phyloP scores from a whole-genome alignment of 2,113 vertebrate genomes.

The Oostethus manadensis region DNA sequence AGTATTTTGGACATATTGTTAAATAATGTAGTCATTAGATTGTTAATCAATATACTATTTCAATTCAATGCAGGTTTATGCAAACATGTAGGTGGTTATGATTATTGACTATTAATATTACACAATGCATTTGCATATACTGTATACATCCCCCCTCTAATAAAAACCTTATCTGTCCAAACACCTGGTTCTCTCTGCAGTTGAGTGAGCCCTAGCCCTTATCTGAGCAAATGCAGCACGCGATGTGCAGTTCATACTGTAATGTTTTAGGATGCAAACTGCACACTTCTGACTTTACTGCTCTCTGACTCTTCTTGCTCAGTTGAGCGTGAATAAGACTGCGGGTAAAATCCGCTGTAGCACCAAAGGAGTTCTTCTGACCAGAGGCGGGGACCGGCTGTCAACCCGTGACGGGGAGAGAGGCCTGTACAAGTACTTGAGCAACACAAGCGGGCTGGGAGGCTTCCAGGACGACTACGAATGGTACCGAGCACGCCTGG shows the following conservation, averaged over 20 bases:
- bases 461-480: conserved; percentile 88
- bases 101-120: too few relatives aligned
- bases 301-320: conserved; percentile 9
- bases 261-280: background rate
- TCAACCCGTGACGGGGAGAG: conserved; percentile 61
- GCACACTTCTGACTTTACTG: background rate
- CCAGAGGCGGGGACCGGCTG: conserved; percentile 54
- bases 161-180: too few relatives aligned
- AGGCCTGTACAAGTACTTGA: conserved; percentile 77
- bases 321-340: conserved; percentile 73
- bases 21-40: too few relatives aligned
- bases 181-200: too few relatives aligned
- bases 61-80: too few relatives aligned
- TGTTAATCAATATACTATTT: too few relatives aligned
- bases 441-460: conserved; percentile 71
- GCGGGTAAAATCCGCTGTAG: conserved; percentile 80
- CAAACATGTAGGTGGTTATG: too few relatives aligned
- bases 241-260: background rate
- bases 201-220: too few relatives aligned
- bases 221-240: background rate
- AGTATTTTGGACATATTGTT: too few relatives aligned
- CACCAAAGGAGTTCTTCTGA: conserved; percentile 66
- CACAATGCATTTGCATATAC: too few relatives aligned
- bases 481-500: conserved; percentile 66
- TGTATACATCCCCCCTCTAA: too few relatives aligned